These are phyloP conservation scores for Capreolus pygargus DNA, from an alignment of 2,113 vertebrate species.

Conservation along the genomic window DNA sequence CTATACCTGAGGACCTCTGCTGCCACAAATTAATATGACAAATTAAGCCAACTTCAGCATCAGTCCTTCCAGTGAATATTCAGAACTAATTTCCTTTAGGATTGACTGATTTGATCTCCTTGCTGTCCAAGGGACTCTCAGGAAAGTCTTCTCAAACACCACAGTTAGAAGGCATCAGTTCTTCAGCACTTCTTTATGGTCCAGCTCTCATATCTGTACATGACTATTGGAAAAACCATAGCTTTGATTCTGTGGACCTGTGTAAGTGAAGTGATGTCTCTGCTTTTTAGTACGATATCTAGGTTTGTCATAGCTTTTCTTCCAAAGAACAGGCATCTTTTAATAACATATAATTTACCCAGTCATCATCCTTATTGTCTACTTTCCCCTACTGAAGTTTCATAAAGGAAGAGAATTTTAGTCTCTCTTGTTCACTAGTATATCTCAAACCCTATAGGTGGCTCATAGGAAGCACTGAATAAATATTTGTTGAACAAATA, in stretches of 20 bases:
- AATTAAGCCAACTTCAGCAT: not conserved
- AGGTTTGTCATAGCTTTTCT: not conserved
- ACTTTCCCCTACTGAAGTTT: not conserved
- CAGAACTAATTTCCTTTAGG: not conserved
- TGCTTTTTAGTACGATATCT: accelerated
- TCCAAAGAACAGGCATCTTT: not conserved
- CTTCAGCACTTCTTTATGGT: not conserved
- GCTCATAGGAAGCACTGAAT: not conserved
- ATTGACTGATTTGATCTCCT: not conserved
- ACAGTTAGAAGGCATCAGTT: not conserved
- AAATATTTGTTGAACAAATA: not conserved
- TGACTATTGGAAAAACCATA: not conserved
- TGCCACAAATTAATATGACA: not conserved
- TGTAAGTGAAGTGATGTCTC: not conserved
- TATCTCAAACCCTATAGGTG: not conserved
- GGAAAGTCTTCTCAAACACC: not conserved
- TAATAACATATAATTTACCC: not conserved
- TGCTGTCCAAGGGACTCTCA: not conserved
- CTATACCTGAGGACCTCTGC: not conserved
- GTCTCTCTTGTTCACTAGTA: not conserved
- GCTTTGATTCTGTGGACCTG: not conserved
- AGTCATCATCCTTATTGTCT: not conserved
- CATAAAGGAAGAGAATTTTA: not conserved
- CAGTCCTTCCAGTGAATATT: not conserved
- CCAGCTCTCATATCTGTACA: not conserved